Percentiles rank a stretch among this genome's conserved stretches.
Conservation (phyloP, 2,888 invertebrate genomes). For the Trichopoda pennipes region DNA sequence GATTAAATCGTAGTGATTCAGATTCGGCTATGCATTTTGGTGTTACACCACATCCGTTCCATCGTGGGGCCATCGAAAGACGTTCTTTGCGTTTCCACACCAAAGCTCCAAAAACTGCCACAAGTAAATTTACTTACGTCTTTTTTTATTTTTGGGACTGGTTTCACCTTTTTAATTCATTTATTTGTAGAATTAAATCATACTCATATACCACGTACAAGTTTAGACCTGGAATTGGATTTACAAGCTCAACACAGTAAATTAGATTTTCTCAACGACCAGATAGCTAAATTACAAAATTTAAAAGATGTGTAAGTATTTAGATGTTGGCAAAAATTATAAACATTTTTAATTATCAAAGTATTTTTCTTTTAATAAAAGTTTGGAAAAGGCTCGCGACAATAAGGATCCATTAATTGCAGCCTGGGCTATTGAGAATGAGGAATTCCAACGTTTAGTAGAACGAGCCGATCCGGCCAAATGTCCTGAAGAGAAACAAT, state of each 20-base stretch:
- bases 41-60: slow-evolving; percentile 87
- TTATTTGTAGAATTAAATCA: slow-evolving; percentile 80
- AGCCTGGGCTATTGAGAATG: slow-evolving; percentile 92
- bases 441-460: slow-evolving; percentile 88
- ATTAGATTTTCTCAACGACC: slow-evolving; percentile 90
- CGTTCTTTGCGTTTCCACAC: slow-evolving; percentile 92
- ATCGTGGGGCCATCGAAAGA: slow-evolving; percentile 93
- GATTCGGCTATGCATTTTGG: slow-evolving; percentile 96
- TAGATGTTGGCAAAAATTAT: neutral
- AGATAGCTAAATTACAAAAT: slow-evolving; percentile 90
- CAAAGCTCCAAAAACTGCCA: slow-evolving; percentile 82
- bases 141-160: neutral
- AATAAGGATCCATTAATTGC: slow-evolving; percentile 91
- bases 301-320: slow-evolving; percentile 85
- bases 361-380: slow-evolving; percentile 73
- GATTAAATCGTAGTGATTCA: slow-evolving; percentile 96
- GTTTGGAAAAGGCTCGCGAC: slow-evolving; percentile 91
- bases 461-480: slow-evolving; percentile 81
- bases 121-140: slow-evolving; percentile 77
- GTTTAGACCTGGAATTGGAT: slow-evolving; percentile 95
- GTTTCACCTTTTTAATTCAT: neutral
- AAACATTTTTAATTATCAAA: neutral
- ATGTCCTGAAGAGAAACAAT: slow-evolving; percentile 82
- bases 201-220: slow-evolving; percentile 88
- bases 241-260: slow-evolving; percentile 94